phyloP scores from a whole-genome alignment of 2,113 vertebrate genomes.

The Glaucidium brasilianum region DNA sequence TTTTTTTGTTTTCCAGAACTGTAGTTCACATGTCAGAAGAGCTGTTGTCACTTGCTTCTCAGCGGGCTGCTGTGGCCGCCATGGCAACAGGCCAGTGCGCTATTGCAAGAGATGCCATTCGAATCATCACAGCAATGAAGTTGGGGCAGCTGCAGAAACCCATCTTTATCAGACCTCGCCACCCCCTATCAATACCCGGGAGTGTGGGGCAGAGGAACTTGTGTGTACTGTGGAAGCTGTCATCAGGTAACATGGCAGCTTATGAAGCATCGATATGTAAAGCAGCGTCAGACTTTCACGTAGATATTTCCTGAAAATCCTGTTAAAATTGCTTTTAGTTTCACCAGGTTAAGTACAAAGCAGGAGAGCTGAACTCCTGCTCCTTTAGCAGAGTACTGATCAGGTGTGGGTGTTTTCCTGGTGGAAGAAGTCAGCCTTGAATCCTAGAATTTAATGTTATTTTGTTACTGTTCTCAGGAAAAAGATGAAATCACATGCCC shows the following conservation, averaged over 20 bases:
- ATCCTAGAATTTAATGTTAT: not conserved
- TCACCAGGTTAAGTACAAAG: not conserved
- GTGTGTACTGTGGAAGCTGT: constrained; percentile 97
- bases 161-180: constrained; percentile 98
- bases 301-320: not conserved
- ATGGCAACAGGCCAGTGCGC: constrained; percentile 95
- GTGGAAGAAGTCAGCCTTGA: not conserved
- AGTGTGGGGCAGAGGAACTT: constrained; percentile 96
- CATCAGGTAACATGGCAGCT: constrained; percentile 82
- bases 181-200: constrained; percentile 95
- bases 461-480: not conserved
- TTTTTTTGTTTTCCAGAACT: constrained; percentile 80
- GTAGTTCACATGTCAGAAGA: constrained; percentile 95
- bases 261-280: accelerated
- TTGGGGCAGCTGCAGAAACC: constrained; percentile 87
- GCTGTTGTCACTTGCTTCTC: constrained; percentile 99
- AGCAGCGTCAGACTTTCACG: not conserved
- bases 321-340: not conserved
- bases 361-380: not conserved
- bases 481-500: not conserved
- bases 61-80: constrained; percentile 94
- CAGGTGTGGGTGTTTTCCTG: not conserved
- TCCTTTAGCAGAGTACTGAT: not conserved
- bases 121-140: constrained; percentile 95
- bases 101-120: constrained; percentile 98